These are phyloP conservation scores for Thereva nobilitata DNA, from an alignment of 2,888 invertebrate genomes.

Conservation along the genomic window DNA sequence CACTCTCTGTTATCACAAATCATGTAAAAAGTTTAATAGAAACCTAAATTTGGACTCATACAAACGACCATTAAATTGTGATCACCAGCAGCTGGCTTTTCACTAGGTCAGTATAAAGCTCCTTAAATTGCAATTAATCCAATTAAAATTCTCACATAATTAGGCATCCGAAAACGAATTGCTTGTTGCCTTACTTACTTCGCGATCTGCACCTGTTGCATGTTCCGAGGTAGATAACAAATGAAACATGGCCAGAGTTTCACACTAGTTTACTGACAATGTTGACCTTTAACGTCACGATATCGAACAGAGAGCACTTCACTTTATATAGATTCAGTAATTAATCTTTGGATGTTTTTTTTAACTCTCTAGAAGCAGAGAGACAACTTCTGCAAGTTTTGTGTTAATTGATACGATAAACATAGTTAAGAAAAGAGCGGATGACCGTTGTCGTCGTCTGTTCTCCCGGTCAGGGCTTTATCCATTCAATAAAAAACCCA, in stretches of 20 bases:
- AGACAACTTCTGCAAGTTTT: slow-evolving; percentile 7
- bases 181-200: slow-evolving; percentile 16
- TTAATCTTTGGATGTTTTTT: slow-evolving; percentile 13
- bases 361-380: slow-evolving; percentile 9
- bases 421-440: slow-evolving; percentile 4
- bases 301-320: neutral
- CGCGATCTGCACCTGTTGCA: slow-evolving; percentile 29
- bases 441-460: slow-evolving; percentile 8
- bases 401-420: slow-evolving; percentile 34
- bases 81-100: too few relatives aligned
- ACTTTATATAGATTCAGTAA: neutral
- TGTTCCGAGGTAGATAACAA: slow-evolving; percentile 1
- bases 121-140: slow-evolving; percentile 31
- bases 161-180: slow-evolving; percentile 10
- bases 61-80: too few relatives aligned
- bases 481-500: slow-evolving; percentile 20
- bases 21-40: too few relatives aligned
- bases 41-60: too few relatives aligned
- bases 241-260: too few relatives aligned
- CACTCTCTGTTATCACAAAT: too few relatives aligned
- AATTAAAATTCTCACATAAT: slow-evolving; percentile 22
- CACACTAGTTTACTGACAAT: neutral
- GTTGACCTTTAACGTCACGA: neutral
- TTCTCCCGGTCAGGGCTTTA: slow-evolving; percentile 15
- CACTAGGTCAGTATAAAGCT: neutral